Evolutionary conservation across 2,113 vertebrate species (phyloP).

Genomic region (Platichthys stellatus): DNA sequence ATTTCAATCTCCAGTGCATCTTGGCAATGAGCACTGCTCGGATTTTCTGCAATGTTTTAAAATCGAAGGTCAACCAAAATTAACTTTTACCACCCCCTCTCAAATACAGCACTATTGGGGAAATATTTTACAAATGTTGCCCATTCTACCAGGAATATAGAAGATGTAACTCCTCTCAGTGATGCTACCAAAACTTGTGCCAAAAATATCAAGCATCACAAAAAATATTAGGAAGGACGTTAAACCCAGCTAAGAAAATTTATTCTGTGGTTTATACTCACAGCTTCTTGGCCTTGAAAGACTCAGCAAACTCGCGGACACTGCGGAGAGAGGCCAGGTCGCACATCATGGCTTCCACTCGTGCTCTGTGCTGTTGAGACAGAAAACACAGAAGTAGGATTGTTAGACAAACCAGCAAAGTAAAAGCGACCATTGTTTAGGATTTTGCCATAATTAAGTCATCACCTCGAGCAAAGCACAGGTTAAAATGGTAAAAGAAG

Average conservation of each 20-base stretch:
- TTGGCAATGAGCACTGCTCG: neutral
- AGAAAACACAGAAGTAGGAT: slow-evolving; percentile 36
- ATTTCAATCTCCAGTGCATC: neutral
- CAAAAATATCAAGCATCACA: neutral
- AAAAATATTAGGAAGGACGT: neutral
- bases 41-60: neutral
- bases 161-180: neutral
- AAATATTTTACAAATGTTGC: neutral
- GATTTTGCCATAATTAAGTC: too few species aligned
- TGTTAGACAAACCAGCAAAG: slow-evolving; percentile 10
- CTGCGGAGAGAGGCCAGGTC: slow-evolving; percentile 92
- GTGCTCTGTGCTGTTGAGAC: slow-evolving; percentile 90
- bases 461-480: neutral
- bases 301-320: slow-evolving; percentile 90
- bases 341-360: slow-evolving; percentile 93
- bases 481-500: neutral
- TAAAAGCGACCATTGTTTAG: neutral
- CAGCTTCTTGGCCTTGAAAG: slow-evolving; percentile 94
- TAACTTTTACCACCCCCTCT: too few species aligned
- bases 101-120: neutral
- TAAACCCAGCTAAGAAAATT: too few species aligned
- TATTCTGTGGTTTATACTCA: slow-evolving; percentile 81
- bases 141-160: neutral
- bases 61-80: neutral
- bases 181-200: neutral